phyloP scores from a whole-genome alignment of 2,888 invertebrate genomes.

The Chromoteleia sp. region DNA sequence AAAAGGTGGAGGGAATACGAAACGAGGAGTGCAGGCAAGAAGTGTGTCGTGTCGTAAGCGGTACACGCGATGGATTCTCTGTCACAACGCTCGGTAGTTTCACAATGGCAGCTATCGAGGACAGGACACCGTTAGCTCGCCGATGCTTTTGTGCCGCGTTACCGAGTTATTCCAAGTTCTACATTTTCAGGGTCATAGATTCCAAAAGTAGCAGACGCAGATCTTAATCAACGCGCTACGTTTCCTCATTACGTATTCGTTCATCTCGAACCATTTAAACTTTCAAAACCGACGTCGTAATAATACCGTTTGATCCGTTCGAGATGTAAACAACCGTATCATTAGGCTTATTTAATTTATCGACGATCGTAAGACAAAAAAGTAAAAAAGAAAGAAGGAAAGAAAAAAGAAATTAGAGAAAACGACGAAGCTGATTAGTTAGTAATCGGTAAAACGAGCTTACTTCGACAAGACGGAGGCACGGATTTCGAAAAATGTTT shows the following conservation, averaged over 20 bases:
- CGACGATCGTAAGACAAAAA: no score
- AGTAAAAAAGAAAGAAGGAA: no score
- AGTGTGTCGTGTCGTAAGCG: constrained; percentile 81
- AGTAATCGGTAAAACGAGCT: no score
- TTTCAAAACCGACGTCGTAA: constrained; percentile 55
- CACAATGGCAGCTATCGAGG: constrained; percentile 83
- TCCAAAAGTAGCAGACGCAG: constrained; percentile 70
- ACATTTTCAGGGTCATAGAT: constrained; percentile 71
- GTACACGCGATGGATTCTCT: constrained; percentile 80
- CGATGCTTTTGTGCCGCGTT: constrained; percentile 80
- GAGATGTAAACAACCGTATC: constrained; percentile 48
- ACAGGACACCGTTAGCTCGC: constrained; percentile 82
- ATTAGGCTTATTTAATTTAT: constrained; percentile 10
- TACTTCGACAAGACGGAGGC: no score
- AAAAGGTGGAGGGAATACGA: constrained; percentile 74
- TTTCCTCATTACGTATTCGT: constrained; percentile 66
- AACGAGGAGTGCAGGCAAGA: constrained; percentile 73
- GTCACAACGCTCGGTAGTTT: constrained; percentile 83
- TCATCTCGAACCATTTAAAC: constrained; percentile 49
- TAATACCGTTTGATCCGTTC: constrained; percentile 44
- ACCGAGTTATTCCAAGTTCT: constrained; percentile 75
- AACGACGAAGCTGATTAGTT: no score
- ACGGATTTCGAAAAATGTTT: no score
- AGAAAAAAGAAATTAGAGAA: background rate
- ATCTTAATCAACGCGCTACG: constrained; percentile 60